Evolutionary conservation across 2,797 vertebrate species (phyloP), one percentile per base, ranked within the genome.

Genomic region (Silurus lanzhouensis): DNA sequence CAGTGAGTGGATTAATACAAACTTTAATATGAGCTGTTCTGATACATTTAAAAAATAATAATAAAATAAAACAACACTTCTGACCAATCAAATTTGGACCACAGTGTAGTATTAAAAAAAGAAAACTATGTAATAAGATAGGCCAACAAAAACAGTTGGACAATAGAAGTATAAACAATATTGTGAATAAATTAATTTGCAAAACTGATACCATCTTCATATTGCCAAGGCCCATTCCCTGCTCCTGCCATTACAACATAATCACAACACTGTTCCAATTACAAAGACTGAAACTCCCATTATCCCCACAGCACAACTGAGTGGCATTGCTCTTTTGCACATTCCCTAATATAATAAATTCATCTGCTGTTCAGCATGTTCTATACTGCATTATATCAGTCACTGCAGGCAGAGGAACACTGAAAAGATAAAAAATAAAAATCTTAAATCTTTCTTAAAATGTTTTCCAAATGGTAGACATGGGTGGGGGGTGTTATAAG

Each of bases 291-390:
- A 63, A 7, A 64, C 58, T n/a, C 10, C 60, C 38, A 61, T 61
- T 61, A 22, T 22, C 20, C 17, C 17, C 27, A 60, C 75, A 60
- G 75, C 27, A 38, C 38, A 27, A 77, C 55, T 31, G 52, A 27
- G 19, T 78, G 57, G 12, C 76, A n/a, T 6, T 79, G 76, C 15
- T 63, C 10, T 52, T 48, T 25, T 66, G 22, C 9, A 80, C 78
- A 48, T 80, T 64, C 44, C 46, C 44, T 48, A 10, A 44, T 27
- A 48, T 25, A 66, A 57, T 15, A 74, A 57, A 6, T 22, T 60
- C 48, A 58, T 81, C 55, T 85, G 84, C 60, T 82, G 84, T 57
- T 27, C 38, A 38, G 80, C 79, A 81, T 75, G 60, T 81, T 81
- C 46, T 75, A 10, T 72, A 66, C 27, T 57, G 25, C 78, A 81